Conservation (phyloP, 2,113 vertebrate species). For the Oenanthe oenanthe region DNA sequence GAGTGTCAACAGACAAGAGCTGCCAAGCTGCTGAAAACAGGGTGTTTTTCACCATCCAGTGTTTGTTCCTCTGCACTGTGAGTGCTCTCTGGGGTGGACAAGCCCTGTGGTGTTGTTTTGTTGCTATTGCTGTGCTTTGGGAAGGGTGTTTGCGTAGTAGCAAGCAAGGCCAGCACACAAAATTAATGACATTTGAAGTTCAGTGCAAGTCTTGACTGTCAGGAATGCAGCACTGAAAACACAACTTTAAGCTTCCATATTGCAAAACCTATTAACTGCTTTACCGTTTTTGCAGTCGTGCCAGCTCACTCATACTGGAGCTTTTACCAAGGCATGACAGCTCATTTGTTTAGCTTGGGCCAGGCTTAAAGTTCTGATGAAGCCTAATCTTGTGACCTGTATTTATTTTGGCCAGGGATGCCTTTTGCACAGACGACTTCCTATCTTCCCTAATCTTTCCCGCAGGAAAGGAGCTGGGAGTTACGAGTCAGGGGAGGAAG, state of each 20-base stretch:
- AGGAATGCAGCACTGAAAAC: slow-evolving; percentile 64
- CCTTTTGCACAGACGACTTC: slow-evolving; percentile 70
- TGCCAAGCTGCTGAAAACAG: neutral
- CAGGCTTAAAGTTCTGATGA: slow-evolving; percentile 74
- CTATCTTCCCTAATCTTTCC: slow-evolving; percentile 75
- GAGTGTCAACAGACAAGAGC: neutral
- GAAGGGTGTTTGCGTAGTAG: neutral
- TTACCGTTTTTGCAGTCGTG: slow-evolving; percentile 48
- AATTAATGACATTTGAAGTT: slow-evolving; percentile 53
- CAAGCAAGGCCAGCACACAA: neutral
- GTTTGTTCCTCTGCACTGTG: neutral
- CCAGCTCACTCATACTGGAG: slow-evolving; percentile 61
- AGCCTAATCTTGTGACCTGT: slow-evolving; percentile 77
- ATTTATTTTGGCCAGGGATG: slow-evolving; percentile 72
- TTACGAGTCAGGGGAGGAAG: neutral
- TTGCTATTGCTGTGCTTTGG: neutral
- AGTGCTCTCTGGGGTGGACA: neutral
- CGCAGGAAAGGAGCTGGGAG: slow-evolving; percentile 56
- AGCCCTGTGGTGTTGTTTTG: neutral
- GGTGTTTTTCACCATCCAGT: neutral
- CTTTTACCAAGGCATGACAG: slow-evolving; percentile 67
- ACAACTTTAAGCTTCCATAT: slow-evolving; percentile 62
- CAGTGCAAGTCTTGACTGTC: slow-evolving; percentile 28
- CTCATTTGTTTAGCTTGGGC: slow-evolving; percentile 75
- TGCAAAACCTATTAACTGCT: slow-evolving; percentile 68